A percentile compares a stretch with the other conserved stretches of the same genome.
Evolutionary conservation across 2,113 vertebrate genomes (phyloP).

Genomic region (Campylomormyrus tamandua): DNA sequence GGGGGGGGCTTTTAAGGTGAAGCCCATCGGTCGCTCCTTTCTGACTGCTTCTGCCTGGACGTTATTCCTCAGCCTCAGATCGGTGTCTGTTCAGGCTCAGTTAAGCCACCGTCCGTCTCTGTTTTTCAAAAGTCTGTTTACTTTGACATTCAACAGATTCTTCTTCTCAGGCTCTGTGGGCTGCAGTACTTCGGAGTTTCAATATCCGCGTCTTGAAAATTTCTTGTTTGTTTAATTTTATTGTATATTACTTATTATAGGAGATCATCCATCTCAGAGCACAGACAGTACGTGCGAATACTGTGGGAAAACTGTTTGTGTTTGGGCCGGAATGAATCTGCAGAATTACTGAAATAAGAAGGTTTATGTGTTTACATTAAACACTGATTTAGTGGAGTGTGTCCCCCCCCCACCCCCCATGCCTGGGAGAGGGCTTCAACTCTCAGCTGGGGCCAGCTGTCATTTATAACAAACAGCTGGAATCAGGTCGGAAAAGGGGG

Average conservation of each 20-base stretch:
- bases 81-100: background rate
- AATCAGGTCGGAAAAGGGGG: background rate
- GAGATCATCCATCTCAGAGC: background rate
- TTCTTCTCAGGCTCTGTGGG: background rate
- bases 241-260: background rate
- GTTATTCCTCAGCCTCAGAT: background rate
- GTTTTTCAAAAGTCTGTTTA: background rate
- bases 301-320: background rate
- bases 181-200: background rate
- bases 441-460: conserved; percentile 2
- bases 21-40: background rate
- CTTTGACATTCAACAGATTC: background rate
- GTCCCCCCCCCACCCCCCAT: background rate
- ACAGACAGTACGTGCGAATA: background rate
- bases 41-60: background rate
- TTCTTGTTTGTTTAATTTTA: background rate
- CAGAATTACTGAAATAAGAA: background rate
- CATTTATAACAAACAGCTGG: background rate
- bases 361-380: background rate
- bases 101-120: background rate
- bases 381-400: background rate
- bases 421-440: background rate
- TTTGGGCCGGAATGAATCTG: background rate
- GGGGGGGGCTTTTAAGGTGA: background rate
- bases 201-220: background rate